phyloP scores from a whole-genome alignment of 2,113 vertebrate genomes.

The Tonatia bakeri region DNA sequence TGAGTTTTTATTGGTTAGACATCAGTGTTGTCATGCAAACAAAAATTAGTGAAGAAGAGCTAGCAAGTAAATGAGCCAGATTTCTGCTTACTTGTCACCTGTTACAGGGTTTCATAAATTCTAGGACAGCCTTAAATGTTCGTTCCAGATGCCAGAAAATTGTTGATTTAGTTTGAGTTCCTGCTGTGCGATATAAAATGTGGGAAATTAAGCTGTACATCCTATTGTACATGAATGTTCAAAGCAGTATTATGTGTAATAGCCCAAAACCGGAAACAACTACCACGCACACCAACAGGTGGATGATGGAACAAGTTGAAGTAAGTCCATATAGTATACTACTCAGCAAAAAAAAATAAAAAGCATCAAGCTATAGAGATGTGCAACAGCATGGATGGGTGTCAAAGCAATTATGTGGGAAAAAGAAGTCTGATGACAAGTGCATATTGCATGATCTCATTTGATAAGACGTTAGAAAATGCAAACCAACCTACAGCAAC shows the following conservation, averaged over 20 bases:
- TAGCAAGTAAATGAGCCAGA: neutral
- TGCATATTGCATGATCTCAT: neutral
- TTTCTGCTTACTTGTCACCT: neutral
- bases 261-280: neutral
- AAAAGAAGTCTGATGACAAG: neutral
- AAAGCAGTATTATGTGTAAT: neutral
- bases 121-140: neutral
- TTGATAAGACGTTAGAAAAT: neutral
- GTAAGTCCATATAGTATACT: too few relatives aligned
- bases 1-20: neutral
- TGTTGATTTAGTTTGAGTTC: neutral
- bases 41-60: neutral
- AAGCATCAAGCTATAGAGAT: neutral
- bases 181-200: neutral
- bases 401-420: neutral
- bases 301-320: neutral
- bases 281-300: too few relatives aligned
- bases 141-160: neutral
- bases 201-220: neutral
- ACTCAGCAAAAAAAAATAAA: neutral
- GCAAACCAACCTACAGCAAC: neutral
- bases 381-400: neutral
- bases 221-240: neutral
- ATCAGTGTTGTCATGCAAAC: neutral
- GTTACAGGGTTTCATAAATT: neutral